A percentile compares a stretch with the other conserved stretches of the same genome.
Evolutionary conservation across 2,888 invertebrate species (phyloP).

Genomic region (Cataglyphis altisquamis): DNA sequence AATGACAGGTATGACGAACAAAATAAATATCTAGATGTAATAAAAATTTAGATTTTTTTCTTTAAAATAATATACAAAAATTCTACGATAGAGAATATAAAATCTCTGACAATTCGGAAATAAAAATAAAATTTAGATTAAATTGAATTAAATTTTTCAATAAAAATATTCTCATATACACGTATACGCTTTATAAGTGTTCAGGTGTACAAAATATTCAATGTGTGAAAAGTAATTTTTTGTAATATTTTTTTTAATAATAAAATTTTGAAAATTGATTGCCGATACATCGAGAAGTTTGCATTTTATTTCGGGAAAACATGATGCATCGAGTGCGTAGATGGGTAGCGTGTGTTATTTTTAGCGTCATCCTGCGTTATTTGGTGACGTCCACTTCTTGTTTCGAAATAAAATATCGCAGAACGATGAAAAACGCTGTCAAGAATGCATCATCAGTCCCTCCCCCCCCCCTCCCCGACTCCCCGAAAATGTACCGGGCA

Average conservation of each 20-base stretch:
- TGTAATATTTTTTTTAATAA: slow-evolving; percentile 21
- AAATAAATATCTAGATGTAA: neutral
- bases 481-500: slow-evolving; percentile 29
- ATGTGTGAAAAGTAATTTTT: neutral
- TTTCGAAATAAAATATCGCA: slow-evolving; percentile 38
- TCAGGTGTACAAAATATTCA: neutral
- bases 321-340: slow-evolving; percentile 28
- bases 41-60: neutral
- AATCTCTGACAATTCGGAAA: neutral
- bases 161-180: slow-evolving; percentile 9
- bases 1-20: neutral
- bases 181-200: neutral
- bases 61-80: neutral
- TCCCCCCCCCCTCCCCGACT: neutral
- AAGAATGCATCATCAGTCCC: slow-evolving; percentile 50
- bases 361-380: slow-evolving; percentile 33
- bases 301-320: slow-evolving; percentile 31
- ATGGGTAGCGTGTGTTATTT: slow-evolving; percentile 44
- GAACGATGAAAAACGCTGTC: slow-evolving; percentile 43
- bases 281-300: slow-evolving; percentile 32
- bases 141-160: neutral
- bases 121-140: neutral
- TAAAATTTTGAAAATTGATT: slow-evolving; percentile 37
- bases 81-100: neutral
- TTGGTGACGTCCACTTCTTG: slow-evolving; percentile 35